phyloP scores from a whole-genome alignment of 92 coral and sea anemone species.

The Paragorgia papillata region DNA sequence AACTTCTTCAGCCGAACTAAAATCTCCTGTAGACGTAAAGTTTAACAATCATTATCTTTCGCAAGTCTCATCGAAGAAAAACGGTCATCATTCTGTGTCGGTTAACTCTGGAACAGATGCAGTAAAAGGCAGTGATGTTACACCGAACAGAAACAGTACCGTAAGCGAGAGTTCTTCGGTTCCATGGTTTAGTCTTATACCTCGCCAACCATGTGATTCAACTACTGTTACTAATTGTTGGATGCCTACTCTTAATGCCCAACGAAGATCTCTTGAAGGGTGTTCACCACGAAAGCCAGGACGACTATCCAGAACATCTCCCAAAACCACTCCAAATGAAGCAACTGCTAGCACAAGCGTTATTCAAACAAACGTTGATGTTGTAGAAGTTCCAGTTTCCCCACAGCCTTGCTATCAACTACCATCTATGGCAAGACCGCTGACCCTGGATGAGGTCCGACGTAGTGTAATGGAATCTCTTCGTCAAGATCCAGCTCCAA shows the following conservation, averaged over 20 bases:
- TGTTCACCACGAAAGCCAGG: conserved; percentile 87
- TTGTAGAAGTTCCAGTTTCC: conserved; percentile 16
- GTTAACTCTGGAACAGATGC: neutral
- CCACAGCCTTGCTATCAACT: conserved; percentile 51
- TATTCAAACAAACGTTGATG: conserved; percentile 44
- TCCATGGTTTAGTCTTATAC: conserved; percentile 82
- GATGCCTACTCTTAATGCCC: conserved; percentile 54
- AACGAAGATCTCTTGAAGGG: conserved; percentile 55
- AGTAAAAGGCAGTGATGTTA: neutral
- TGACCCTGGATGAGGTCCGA: conserved; percentile 91
- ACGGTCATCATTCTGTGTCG: neutral
- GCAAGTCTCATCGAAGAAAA: neutral
- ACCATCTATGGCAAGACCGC: conserved; percentile 59
- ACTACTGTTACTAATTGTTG: conserved; percentile 87
- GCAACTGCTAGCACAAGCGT: conserved; percentile 34
- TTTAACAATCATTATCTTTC: conserved; percentile 1
- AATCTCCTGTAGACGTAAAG: conserved; percentile 15
- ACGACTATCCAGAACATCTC: conserved; percentile 81
- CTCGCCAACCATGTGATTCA: conserved; percentile 96
- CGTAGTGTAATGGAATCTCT: conserved; percentile 91
- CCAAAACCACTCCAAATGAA: conserved; percentile 58
- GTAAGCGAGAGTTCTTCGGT: neutral
- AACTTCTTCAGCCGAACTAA: neutral
- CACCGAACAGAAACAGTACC: conserved; percentile 41
- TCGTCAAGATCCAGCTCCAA: conserved; percentile 92